phyloP scores from a whole-genome alignment of 2,113 vertebrate genomes.

The Butastur rufipennis region DNA sequence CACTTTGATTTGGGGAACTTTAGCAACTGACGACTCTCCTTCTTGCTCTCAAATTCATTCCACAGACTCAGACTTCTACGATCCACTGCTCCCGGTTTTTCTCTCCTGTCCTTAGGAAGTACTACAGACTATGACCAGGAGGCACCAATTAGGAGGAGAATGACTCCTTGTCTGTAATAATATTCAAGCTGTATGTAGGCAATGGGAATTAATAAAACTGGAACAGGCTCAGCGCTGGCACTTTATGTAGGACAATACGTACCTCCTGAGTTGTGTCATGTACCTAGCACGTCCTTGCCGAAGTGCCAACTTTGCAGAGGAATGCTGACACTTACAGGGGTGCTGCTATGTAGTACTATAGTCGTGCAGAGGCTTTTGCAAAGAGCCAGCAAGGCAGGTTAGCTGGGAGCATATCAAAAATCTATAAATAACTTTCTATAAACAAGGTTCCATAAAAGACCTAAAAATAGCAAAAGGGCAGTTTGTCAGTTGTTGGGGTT shows the following conservation, averaged over 20 bases:
- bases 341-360: background rate
- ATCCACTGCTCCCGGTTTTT: background rate
- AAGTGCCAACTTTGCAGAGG: slow-evolving; percentile 25
- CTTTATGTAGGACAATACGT: slow-evolving; percentile 29
- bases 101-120: background rate
- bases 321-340: slow-evolving; percentile 27
- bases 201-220: slow-evolving; percentile 1
- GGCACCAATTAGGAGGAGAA: background rate
- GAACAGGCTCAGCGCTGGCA: background rate
- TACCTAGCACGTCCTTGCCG: slow-evolving; percentile 5
- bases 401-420: background rate
- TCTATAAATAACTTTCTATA: slow-evolving; percentile 33
- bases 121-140: background rate
- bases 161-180: background rate
- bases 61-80: background rate
- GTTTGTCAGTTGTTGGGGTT: background rate
- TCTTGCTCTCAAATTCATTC: background rate
- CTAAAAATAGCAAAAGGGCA: background rate
- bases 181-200: background rate
- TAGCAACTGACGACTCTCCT: background rate
- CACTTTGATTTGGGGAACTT: background rate
- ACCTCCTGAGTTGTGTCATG: slow-evolving; percentile 9
- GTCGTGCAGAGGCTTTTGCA: background rate
- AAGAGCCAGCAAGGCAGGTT: background rate
- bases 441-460: background rate